Base-by-base conservation (phyloP, 1,140 invertebrate genomes). In the Schlechtendalia chinensis region DNA sequence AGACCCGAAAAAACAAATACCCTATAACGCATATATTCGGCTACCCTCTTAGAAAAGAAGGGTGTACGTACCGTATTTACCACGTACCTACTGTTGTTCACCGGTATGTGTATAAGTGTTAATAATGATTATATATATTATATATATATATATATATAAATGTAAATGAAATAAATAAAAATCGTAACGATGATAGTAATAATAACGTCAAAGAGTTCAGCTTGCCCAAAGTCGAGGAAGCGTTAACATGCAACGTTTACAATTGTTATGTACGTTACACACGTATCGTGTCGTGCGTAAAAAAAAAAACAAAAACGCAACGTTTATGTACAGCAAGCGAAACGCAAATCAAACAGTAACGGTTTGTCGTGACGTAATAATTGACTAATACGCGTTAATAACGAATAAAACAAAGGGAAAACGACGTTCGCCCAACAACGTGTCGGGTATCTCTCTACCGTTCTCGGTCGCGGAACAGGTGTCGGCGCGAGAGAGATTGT, bases 141-240 rank as follows among this genome's bases (percentile, higher is more conserved):
- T n/a, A n/a, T n/a, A n/a, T n/a, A 63, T 63, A n/a, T 32, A 32
- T 63, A 17, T 63, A 32, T 6, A 63, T 16, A n/a, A n/a, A n/a
- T n/a, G n/a, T n/a, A n/a, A n/a, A n/a, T n/a, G n/a, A n/a, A n/a
- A n/a, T n/a, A n/a, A n/a, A n/a, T n/a, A n/a, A n/a, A n/a, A n/a
- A n/a, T n/a, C 10, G 10, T 45, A 10, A 45, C 10, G 39, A 45
- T 45, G 47, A 12, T 50, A 5, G 12, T 50, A 50, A 50, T 50
- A 50, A 50, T 50, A 50, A 50, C 12, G 17, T 50, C 47, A 45
- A 61, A 77, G n/a, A 77, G 74, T 77, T 77, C 74, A 77, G 74
- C 74, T 77, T 77, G 74, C 74, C 74, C 74, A 77, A 77, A 77
- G 74, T 77, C 74, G 74, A 77, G 74, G 8, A 77, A 77, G 74